Percentiles rank a stretch among this genome's conserved stretches.
These are phyloP conservation scores for Stenurella melanura DNA, from an alignment of 2,888 invertebrate genomes.

Conservation along the genomic window DNA sequence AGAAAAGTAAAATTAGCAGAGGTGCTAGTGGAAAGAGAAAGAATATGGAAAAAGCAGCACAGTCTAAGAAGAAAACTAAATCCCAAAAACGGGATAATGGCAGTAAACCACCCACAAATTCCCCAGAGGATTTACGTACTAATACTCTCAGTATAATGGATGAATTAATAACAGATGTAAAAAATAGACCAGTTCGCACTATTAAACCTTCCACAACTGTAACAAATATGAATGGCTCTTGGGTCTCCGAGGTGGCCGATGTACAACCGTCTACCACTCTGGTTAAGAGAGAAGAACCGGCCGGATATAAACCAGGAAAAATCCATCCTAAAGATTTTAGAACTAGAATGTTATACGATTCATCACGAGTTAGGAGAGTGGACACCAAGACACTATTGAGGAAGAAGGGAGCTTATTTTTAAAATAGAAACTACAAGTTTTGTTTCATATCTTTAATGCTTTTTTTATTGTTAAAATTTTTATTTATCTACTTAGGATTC, in stretches of 20 bases:
- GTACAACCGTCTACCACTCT: slow-evolving; percentile 59
- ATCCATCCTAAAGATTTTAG: slow-evolving; percentile 68
- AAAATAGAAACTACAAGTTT: background rate
- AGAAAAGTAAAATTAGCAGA: slow-evolving; percentile 34
- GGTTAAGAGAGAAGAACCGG: slow-evolving; percentile 47
- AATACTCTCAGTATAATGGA: slow-evolving; percentile 54
- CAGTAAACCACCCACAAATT: background rate
- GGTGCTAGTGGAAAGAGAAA: background rate
- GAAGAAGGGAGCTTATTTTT: slow-evolving; percentile 55
- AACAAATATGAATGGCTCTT: slow-evolving; percentile 40
- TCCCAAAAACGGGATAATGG: background rate
- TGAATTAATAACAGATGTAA: slow-evolving; percentile 57
- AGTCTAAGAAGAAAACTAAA: slow-evolving; percentile 22
- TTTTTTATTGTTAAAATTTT: slow-evolving; percentile 13
- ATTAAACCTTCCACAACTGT: slow-evolving; percentile 51
- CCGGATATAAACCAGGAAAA: slow-evolving; percentile 48
- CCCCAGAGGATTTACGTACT: slow-evolving; percentile 37
- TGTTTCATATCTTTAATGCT: background rate
- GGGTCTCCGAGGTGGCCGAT: slow-evolving; percentile 47
- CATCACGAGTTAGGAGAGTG: slow-evolving; percentile 61
- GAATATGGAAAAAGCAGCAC: background rate
- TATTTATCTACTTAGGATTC: background rate
- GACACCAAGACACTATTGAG: slow-evolving; percentile 61
- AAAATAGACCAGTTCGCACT: slow-evolving; percentile 56
- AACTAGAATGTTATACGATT: slow-evolving; percentile 64